phyloP scores from a whole-genome alignment of 2,888 invertebrate genomes.

The Heliconius ismenius region DNA sequence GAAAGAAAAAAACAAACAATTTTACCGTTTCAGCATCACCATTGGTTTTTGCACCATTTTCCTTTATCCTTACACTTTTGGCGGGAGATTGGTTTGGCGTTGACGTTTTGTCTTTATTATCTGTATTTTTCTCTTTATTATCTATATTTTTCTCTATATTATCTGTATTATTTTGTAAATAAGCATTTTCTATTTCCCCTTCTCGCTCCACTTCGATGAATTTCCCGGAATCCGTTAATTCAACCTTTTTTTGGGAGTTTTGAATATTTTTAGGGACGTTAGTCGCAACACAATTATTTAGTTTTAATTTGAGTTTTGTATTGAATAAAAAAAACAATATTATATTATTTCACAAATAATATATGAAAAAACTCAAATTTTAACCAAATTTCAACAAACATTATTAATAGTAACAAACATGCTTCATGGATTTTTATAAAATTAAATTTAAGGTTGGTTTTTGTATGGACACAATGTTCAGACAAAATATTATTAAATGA shows the following conservation, averaged over 20 bases:
- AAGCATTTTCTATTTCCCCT: conserved; percentile 46
- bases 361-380: conserved; percentile 25
- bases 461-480: conserved; percentile 6
- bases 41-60: conserved; percentile 70
- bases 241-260: conserved; percentile 64
- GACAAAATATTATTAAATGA: conserved; percentile 12
- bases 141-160: conserved; percentile 18
- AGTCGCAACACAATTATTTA: conserved; percentile 64
- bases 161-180: conserved; percentile 39
- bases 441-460: conserved; percentile 12
- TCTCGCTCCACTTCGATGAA: conserved; percentile 79
- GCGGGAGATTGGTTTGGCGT: conserved; percentile 71
- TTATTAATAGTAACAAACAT: conserved; percentile 19
- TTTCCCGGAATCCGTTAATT: conserved; percentile 77
- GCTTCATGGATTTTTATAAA: conserved; percentile 8
- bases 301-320: conserved; percentile 42
- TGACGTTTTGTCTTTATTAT: conserved; percentile 50
- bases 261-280: conserved; percentile 56
- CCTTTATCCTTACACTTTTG: conserved; percentile 74
- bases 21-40: conserved; percentile 57
- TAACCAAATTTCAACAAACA: conserved; percentile 11
- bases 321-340: background rate
- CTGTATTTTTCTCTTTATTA: conserved; percentile 48
- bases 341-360: background rate
- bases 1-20: conserved; percentile 39